Evolutionary conservation across 2,113 vertebrate species (phyloP).

Genomic region (Microcebus lehilahytsara): DNA sequence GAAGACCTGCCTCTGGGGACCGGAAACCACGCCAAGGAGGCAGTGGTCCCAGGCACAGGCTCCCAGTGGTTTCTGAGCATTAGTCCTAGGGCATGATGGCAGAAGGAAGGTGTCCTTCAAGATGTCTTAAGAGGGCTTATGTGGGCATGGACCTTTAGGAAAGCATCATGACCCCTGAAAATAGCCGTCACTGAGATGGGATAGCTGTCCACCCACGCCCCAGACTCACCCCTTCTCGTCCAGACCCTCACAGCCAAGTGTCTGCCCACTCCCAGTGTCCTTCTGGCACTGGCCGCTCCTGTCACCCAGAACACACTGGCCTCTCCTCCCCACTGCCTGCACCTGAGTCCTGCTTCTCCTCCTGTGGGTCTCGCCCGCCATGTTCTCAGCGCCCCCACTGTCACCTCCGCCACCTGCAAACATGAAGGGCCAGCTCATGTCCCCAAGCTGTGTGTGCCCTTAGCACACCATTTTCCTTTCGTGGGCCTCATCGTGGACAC

Average conservation of each 20-base stretch:
- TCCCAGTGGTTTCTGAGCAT: neutral
- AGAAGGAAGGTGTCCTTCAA: neutral
- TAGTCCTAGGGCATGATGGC: neutral
- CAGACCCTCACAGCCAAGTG: neutral
- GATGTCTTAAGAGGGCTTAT: neutral
- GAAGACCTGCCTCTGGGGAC: neutral
- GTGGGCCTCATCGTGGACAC: accelerated
- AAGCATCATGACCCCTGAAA: no score
- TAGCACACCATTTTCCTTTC: neutral
- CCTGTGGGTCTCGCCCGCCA: accelerated
- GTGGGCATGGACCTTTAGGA: neutral
- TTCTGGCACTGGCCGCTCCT: neutral
- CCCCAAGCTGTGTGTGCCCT: accelerated
- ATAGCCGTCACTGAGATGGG: no score
- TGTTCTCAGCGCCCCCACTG: no score
- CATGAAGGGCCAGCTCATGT: neutral
- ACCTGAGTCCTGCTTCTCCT: neutral
- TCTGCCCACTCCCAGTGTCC: neutral
- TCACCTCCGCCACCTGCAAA: neutral
- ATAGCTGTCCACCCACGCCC: neutral
- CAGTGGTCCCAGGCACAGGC: neutral
- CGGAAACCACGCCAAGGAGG: neutral
- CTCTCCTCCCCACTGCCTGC: neutral
- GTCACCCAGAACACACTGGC: accelerated
- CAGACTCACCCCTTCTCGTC: neutral